Conservation (phyloP, 2,888 invertebrate species). For the Ariolimax columbianus region DNA sequence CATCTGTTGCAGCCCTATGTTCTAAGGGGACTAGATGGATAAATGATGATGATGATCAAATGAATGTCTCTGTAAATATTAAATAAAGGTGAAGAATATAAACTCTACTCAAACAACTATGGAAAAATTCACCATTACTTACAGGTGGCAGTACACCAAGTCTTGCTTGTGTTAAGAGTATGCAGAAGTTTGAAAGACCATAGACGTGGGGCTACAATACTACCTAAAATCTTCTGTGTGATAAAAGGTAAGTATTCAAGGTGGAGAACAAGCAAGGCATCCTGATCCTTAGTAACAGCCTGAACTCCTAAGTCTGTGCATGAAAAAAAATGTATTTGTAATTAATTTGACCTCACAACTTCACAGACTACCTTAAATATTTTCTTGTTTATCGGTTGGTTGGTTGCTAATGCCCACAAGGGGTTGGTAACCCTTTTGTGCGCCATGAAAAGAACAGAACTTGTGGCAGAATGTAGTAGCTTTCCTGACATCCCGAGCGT, state of each 20-base stretch:
- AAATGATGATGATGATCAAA: too few relatives aligned
- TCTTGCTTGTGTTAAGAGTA: conserved; percentile 22
- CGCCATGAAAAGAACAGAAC: too few relatives aligned
- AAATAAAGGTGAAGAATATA: too few relatives aligned
- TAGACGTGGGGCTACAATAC: conserved; percentile 60
- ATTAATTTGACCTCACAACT: neutral
- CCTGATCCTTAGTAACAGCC: conserved; percentile 64
- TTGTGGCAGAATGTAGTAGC: too few relatives aligned
- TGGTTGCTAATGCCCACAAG: too few relatives aligned
- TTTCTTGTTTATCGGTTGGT: too few relatives aligned
- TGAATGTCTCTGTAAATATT: too few relatives aligned
- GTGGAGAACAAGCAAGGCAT: conserved; percentile 60
- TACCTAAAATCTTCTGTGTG: conserved; percentile 59
- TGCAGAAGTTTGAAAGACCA: conserved; percentile 46
- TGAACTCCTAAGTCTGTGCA: conserved; percentile 67
- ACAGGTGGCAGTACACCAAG: conserved; percentile 36
- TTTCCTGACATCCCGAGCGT: too few relatives aligned
- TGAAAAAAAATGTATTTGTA: neutral
- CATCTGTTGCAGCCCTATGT: too few relatives aligned
- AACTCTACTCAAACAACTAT: neutral
- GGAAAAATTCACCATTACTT: neutral
- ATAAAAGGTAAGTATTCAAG: conserved; percentile 62
- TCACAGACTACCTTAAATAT: neutral
- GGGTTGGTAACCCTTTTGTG: too few relatives aligned
- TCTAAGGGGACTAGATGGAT: too few relatives aligned